Evolutionary conservation across 2,888 invertebrate genomes (phyloP).

Genomic region (Drosophila siamana): DNA sequence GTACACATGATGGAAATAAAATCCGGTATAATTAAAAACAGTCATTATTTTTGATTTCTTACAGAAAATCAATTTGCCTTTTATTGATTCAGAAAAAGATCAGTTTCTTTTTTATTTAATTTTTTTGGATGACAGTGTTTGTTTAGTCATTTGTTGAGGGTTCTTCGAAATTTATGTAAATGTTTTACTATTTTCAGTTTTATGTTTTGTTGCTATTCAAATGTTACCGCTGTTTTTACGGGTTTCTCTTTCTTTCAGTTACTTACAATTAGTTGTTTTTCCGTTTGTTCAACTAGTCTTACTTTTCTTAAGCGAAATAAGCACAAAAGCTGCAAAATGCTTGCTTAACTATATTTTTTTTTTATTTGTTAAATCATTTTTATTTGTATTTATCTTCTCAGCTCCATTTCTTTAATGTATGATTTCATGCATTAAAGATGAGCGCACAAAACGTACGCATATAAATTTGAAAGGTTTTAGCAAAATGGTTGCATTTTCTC

Average conservation of each 20-base stretch:
- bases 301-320: conserved; percentile 79
- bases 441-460: conserved; percentile 73
- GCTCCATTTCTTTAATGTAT: conserved; percentile 71
- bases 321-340: conserved; percentile 81
- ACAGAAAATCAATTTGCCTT: conserved; percentile 85
- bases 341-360: conserved; percentile 76
- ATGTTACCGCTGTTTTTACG: conserved; percentile 34
- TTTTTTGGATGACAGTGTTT: conserved; percentile 65
- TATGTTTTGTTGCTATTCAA: conserved; percentile 36
- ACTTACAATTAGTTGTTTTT: conserved; percentile 63
- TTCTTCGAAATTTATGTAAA: conserved; percentile 48
- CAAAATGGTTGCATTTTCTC: conserved; percentile 59
- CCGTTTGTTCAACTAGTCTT: conserved; percentile 79
- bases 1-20: too few species aligned
- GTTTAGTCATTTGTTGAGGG: conserved; percentile 55
- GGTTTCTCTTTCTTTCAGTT: conserved; percentile 47
- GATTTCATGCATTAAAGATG: conserved; percentile 73
- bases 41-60: conserved; percentile 79
- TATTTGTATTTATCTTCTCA: conserved; percentile 48
- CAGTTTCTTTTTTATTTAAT: conserved; percentile 48
- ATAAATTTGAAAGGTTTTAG: conserved; percentile 74
- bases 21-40: not conserved
- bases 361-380: conserved; percentile 23
- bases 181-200: conserved; percentile 72
- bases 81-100: conserved; percentile 85